Evolutionary conservation across 1,140 invertebrate genomes (phyloP), one percentile per base, ranked within the genome.

Genomic region (Temnothorax curvispinosus): DNA sequence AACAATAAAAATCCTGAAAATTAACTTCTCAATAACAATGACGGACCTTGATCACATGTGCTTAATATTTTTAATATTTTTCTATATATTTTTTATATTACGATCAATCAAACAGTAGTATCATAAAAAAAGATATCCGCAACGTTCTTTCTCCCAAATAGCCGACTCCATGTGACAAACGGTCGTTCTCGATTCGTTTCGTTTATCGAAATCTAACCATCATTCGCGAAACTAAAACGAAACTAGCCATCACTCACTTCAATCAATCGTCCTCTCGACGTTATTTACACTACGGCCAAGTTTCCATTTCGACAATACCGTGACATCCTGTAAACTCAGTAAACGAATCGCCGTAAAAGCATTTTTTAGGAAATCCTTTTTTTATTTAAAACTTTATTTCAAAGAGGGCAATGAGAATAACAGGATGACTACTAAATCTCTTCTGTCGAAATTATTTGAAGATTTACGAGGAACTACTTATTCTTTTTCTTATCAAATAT

Each of bases 211-310:
- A 69, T 69, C 65, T 69, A 69, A 69, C 65, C 52, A 74, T 74
- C 35, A 74, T 74, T 74, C 71, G 52, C 52, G 32, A 74, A 74
- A 38, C 71, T 58, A 41, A 74, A 74, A 74, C 71, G 52, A 74
- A 74, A 74, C 71, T 56, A 35, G 56, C 71, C 71, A 74, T 56
- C 13, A 21, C 35, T 58, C 50, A 35, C 35, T 74, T 74, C 71
- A 74, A 74, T 74, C 71, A 58, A 74, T 74, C 71, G 52, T 27
- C 71, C 71, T 58, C 52, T 9, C 52, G 71, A 52, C 71, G 71
- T 74, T 74, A 74, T 58, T 56, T 74, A 74, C 50, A 74, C 52
- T 74, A 74, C 71, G 27, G 52, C 52, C 71, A 74, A 74, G 71
- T 74, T 74, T 74, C 56, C 71, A 38, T 74, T 41, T 74, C 71